Percentiles rank a stretch among this genome's conserved stretches.
These are phyloP conservation scores for Crematogaster levior DNA, from an alignment of 2,888 invertebrate species.

Conservation along the genomic window DNA sequence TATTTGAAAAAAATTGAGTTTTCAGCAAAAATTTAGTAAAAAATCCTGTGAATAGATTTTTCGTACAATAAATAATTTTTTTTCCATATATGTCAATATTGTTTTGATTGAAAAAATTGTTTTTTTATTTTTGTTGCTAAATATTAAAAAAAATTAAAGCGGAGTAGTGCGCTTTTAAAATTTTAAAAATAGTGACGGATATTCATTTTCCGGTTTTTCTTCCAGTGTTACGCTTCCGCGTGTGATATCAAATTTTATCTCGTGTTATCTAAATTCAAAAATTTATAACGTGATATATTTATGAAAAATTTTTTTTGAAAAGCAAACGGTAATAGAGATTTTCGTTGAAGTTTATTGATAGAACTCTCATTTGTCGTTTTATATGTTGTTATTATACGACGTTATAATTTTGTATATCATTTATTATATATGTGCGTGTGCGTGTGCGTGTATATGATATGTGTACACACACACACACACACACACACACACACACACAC, in stretches of 20 bases:
- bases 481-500: no score
- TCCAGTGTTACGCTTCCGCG: background rate
- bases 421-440: no score
- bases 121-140: background rate
- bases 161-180: background rate
- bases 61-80: background rate
- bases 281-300: background rate
- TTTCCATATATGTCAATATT: background rate
- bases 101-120: constrained; percentile 7
- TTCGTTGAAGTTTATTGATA: background rate
- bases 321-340: background rate
- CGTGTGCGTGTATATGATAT: no score
- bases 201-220: background rate
- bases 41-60: background rate
- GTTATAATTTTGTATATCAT: no score
- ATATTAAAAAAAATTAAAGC: constrained; percentile 12
- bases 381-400: background rate
- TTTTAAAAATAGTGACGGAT: background rate
- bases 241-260: background rate
- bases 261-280: background rate
- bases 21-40: background rate
- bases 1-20: constrained; percentile 3
- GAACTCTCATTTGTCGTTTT: background rate
- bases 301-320: background rate
- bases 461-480: no score